These are phyloP conservation scores for Cygnus atratus DNA, from an alignment of 2,113 vertebrate genomes.

Conservation along the genomic window DNA sequence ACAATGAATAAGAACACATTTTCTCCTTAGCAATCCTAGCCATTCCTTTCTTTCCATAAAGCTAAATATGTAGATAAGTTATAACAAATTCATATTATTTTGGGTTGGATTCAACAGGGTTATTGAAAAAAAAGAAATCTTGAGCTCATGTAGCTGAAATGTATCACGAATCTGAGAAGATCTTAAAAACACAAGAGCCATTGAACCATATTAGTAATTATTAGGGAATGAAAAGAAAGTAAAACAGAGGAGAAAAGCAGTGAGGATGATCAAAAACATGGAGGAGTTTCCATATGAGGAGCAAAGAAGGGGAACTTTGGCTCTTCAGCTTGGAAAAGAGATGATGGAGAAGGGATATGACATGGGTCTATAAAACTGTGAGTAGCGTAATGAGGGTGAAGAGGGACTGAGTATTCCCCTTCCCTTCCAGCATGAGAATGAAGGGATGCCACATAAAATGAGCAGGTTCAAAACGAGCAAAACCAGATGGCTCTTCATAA, in stretches of 20 bases:
- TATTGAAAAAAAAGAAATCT: neutral
- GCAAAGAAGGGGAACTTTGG: neutral
- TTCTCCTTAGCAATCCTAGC: neutral
- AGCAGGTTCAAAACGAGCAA: slow-evolving; percentile 16
- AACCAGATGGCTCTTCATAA: slow-evolving; percentile 37
- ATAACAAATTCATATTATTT: neutral
- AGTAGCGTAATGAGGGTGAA: neutral
- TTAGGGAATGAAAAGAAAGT: neutral
- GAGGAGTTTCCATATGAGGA: neutral
- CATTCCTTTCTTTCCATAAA: neutral
- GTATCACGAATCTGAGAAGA: neutral
- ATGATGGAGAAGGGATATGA: neutral
- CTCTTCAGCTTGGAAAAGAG: neutral
- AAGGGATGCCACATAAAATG: neutral
- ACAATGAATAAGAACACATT: neutral
- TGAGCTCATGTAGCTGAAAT: neutral
- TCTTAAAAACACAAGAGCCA: neutral
- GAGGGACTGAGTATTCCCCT: neutral
- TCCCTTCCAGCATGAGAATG: neutral
- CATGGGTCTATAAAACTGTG: neutral
- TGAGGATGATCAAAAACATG: neutral
- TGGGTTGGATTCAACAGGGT: neutral
- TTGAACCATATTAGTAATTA: neutral
- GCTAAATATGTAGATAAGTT: neutral
- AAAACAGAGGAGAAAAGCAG: neutral